Evolutionary conservation across 2,888 invertebrate species (phyloP).

Genomic region (Thecophora atra): DNA sequence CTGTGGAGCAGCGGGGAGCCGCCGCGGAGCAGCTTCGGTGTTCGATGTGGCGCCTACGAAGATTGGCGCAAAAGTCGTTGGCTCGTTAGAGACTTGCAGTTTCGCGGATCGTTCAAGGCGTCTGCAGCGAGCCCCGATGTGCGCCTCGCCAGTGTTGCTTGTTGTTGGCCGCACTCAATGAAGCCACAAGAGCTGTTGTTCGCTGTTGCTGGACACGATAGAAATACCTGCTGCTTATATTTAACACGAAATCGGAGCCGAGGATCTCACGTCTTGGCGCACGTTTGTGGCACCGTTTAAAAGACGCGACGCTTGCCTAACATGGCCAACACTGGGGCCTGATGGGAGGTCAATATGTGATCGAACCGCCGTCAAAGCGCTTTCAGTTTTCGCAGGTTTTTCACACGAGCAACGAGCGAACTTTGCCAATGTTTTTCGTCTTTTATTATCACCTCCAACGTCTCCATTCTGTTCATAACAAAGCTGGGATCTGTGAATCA

Average conservation of each 20-base stretch:
- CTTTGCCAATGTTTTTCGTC: no score
- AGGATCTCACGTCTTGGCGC: conserved; percentile 31
- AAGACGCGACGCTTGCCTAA: neutral
- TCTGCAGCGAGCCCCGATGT: no score
- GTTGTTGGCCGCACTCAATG: neutral
- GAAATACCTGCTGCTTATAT: conserved; percentile 7
- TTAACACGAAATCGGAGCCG: conserved; percentile 20
- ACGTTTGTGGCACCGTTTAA: neutral
- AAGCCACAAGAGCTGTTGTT: neutral
- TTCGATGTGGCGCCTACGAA: neutral
- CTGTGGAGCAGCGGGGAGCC: no score
- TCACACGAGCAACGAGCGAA: no score
- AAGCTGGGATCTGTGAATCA: no score
- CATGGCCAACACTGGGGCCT: neutral
- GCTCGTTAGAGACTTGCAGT: neutral
- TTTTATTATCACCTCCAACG: no score
- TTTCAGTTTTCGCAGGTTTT: no score
- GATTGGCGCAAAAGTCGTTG: neutral
- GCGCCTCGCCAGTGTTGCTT: neutral
- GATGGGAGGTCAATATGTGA: no score
- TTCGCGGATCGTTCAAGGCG: neutral
- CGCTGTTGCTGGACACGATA: neutral
- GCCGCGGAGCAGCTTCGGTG: neutral
- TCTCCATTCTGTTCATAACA: no score
- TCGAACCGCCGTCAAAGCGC: no score